Conservation (phyloP, 2,113 vertebrate genomes). For the Myiopsitta monachus region DNA sequence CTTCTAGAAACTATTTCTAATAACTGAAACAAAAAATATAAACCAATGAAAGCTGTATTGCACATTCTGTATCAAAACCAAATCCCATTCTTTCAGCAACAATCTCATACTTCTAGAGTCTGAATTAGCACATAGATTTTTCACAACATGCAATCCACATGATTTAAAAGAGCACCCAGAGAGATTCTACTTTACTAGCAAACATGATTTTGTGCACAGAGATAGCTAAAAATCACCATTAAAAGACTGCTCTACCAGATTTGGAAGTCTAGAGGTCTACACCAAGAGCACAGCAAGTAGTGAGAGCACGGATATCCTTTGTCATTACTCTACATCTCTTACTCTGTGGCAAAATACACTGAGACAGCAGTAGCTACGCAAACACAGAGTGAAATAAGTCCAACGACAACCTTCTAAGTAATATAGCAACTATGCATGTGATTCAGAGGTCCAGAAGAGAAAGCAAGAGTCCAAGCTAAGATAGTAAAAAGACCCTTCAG, state of each 20-base stretch:
- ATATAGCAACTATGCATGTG: not conserved
- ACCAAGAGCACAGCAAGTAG: not conserved
- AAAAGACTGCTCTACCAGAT: not conserved
- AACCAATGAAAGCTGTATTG: not conserved
- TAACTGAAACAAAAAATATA: not conserved
- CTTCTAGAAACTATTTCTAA: not conserved
- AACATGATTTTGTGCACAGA: not conserved
- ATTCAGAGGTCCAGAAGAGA: not conserved
- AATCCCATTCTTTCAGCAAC: not conserved
- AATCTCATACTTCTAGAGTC: not conserved
- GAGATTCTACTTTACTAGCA: not conserved
- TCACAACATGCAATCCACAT: not conserved
- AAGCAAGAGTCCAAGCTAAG: not conserved
- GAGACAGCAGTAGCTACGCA: not conserved
- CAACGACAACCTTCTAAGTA: not conserved
- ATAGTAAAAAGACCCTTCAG: not conserved
- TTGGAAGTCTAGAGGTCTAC: not conserved
- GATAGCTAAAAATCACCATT: not conserved
- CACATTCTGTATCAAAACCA: not conserved
- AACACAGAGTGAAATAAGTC: not conserved
- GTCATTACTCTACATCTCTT: not conserved
- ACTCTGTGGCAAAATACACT: not conserved
- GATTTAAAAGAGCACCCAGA: not conserved
- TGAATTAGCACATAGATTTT: not conserved
- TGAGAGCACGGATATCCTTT: not conserved